Evolutionary conservation across 2,113 vertebrate species (phyloP), one percentile per base, ranked within the genome.

Genomic region (Ammodytes marinus): DNA sequence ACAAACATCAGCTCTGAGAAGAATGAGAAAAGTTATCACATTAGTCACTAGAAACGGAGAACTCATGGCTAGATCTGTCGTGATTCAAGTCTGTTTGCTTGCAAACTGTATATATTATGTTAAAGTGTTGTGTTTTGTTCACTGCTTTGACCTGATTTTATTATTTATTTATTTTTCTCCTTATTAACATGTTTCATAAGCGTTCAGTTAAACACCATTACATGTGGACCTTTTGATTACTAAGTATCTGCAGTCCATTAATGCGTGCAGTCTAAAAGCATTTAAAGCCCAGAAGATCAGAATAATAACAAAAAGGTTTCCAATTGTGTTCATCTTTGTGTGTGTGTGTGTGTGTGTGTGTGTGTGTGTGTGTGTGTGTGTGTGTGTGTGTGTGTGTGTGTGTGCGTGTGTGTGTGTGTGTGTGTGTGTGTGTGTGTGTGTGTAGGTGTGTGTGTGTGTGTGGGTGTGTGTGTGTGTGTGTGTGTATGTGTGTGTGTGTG

Each of bases 201-300:
- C 80, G 52, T 69, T 79, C 65, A 40, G 70, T 80, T 84, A 75
- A 83, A 69, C 63, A 64, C 71, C 61, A 83, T 85, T 88, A 87
- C 82, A 76, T 72, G 79, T 86, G 78, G 88, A 66, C 76, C 53
- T 70, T 74, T 45, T 90, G 87, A 92, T 84, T 86, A 82, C 68
- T 67, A 73, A 83, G 64, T 76, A 86, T 67, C 67, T 80, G 65
- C 83, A 90, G 70, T 91, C 74, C 77, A 87, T 85, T 91, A 88
- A 85, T 90, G 83, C 67, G 83, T 68, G 69, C 83, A 82, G 81
- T 91, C 87, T 85, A 53, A 89, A 90, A 81, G 78, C 86, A 93
- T 93, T 92, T 91, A 85, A 88, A 93, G 79, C 85, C 84, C 77
- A 81, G 55, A 90, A 89, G 86, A 94, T 93, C 91, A 88, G 69